These are phyloP conservation scores for Stenodema calcarata DNA, from an alignment of 2,888 invertebrate species.

Conservation along the genomic window DNA sequence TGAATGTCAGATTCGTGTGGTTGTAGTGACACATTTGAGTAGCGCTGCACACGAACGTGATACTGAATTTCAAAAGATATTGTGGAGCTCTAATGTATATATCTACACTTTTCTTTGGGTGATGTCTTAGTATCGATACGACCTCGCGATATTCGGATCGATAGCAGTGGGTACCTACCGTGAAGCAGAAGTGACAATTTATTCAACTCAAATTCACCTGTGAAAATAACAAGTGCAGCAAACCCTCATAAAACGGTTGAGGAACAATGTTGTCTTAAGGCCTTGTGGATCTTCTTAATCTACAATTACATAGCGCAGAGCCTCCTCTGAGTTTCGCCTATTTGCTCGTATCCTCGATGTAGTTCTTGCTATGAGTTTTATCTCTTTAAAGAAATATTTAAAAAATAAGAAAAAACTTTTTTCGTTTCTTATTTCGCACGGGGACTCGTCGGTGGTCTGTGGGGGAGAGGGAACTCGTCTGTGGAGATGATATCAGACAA, in stretches of 20 bases:
- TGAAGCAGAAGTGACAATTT: no score
- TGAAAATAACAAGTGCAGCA: no score
- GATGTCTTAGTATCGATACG: no score
- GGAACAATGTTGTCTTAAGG: not conserved
- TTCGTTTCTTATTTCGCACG: not conserved
- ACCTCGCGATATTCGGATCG: no score
- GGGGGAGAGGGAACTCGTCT: not conserved
- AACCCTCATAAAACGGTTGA: not conserved
- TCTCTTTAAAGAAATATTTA: not conserved
- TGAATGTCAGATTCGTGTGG: no score
- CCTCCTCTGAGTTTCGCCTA: not conserved
- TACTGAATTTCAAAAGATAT: no score
- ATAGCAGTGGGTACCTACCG: no score
- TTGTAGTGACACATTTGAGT: no score
- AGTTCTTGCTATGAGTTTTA: not conserved
- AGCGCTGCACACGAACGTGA: no score
- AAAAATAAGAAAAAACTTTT: not conserved
- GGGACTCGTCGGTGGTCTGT: not conserved
- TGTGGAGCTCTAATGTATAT: no score
- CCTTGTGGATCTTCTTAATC: not conserved
- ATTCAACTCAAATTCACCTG: no score
- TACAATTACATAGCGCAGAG: not conserved
- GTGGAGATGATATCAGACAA: not conserved
- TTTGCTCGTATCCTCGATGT: not conserved
- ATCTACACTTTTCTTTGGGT: no score